Base-by-base conservation (phyloP, 2,113 vertebrate genomes). In the Nematolebias whitei region DNA sequence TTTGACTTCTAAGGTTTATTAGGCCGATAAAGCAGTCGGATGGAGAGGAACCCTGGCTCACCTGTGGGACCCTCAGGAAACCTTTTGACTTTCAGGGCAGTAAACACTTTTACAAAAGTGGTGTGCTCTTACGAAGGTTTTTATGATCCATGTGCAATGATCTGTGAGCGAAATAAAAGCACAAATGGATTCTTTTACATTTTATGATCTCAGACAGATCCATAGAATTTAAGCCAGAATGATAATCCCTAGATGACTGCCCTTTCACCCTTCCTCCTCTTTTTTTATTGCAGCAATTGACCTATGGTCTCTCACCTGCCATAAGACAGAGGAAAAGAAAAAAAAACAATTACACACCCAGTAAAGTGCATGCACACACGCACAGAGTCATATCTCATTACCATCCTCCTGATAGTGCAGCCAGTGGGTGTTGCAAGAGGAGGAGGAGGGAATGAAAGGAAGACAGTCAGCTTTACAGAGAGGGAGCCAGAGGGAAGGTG, bases 231-330 rank as follows among this genome's bases (percentile, higher is more conserved):
- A 16, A 50, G 15, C 35, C n/a, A 56, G 16, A 60, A 38, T 52
- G 47, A 62, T 49, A 52, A 19, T 44, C n/a, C 26, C 44, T 20
- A 53, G 19, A 58, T 54, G 47, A 74, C n/a, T 29, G 60, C 53
- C 55, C 48, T 76, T 20, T 79, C 10, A 68, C 72, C 78, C 45
- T 53, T 74, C 73, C 55, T 52, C 43, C 29, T 38, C 2, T 68
- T 78, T 80, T 90, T 82, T 90, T 91, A 92, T 92, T 61, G 68
- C 74, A 56, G 67, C 53, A 77, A 87, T 85, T 90, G 88, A 91
- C 85, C 90, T 92, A 71, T 90, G 85, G 51, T 80, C 86, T 26
- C 20, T 23, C 71, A 73, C 54, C 57, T 64, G 76, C 68, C 74
- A 58, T 53, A 74, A 63, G 64, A 83, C 26, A 62, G 53, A 76